Percentiles rank a stretch among this genome's conserved stretches.
Conservation (phyloP, 2,797 vertebrate species). For the Tragopan temminckii region DNA sequence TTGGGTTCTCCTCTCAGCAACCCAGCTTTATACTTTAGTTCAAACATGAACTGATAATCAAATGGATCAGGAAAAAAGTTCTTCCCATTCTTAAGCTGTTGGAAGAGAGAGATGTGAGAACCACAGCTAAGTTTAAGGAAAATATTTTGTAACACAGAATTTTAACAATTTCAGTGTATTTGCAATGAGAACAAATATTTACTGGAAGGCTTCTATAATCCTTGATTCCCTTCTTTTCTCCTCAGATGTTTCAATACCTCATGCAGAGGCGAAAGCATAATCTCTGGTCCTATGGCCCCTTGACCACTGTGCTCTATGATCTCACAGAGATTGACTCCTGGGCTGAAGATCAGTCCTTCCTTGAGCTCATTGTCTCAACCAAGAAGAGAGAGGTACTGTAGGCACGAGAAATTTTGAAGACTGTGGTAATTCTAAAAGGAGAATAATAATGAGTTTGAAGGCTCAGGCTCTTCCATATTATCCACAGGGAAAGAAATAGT, state of each 20-base stretch:
- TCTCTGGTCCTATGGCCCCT: slow-evolving; percentile 91
- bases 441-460: background rate
- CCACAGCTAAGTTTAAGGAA: background rate
- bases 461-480: background rate
- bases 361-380: slow-evolving; percentile 92
- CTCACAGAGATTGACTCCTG: slow-evolving; percentile 95
- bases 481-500: background rate
- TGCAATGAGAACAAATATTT: background rate
- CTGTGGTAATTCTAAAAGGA: background rate
- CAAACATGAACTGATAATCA: background rate
- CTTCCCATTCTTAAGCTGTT: background rate
- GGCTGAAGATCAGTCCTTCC: slow-evolving; percentile 90
- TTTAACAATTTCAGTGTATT: background rate
- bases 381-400: slow-evolving; percentile 88
- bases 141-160: background rate
- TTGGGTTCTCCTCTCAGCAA: no score
- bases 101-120: background rate
- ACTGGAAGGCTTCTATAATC: background rate
- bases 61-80: background rate
- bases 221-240: background rate
- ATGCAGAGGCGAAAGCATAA: slow-evolving; percentile 89
- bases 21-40: background rate
- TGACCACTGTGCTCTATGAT: slow-evolving; percentile 92
- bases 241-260: slow-evolving; percentile 93
- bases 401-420: background rate